phyloP scores from a whole-genome alignment of 2,797 vertebrate species.

The Falco concolor region DNA sequence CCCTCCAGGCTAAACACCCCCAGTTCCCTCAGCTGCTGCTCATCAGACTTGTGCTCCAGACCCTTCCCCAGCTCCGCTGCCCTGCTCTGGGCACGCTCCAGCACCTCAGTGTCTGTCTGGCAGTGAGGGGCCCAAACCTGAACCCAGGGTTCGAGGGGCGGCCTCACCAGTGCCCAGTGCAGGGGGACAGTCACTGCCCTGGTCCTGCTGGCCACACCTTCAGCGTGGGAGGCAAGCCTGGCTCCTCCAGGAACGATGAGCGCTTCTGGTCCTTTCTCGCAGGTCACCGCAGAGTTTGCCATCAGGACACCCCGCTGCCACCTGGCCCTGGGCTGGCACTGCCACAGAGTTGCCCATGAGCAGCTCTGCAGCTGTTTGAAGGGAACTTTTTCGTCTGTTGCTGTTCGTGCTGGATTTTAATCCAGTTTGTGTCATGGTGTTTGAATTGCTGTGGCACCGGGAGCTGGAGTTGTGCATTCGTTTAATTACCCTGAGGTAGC shows the following conservation, averaged over 20 bases:
- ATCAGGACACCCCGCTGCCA: accelerated
- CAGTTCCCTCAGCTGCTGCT: neutral
- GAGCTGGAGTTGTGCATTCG: neutral
- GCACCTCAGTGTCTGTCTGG: neutral
- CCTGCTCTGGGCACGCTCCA: neutral
- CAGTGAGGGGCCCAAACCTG: neutral
- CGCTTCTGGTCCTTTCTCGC: accelerated
- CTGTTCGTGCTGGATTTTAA: neutral
- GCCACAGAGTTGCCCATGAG: accelerated
- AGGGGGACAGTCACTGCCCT: neutral
- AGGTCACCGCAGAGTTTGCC: neutral
- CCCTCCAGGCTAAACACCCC: neutral
- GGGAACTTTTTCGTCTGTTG: neutral
- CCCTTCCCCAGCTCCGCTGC: neutral
- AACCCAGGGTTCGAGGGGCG: neutral
- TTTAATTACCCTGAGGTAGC: neutral
- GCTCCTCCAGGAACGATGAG: no score
- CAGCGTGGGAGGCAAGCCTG: accelerated
- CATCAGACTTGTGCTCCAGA: neutral
- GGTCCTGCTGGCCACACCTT: neutral
- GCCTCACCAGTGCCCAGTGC: neutral
- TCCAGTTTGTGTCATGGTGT: neutral
- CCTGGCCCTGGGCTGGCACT: accelerated
- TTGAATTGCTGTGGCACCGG: neutral
- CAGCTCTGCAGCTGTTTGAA: neutral